Percentiles rank a stretch among this genome's conserved stretches.
phyloP scores from a whole-genome alignment of 2,113 vertebrate genomes.

The Ailuropoda melanoleuca region DNA sequence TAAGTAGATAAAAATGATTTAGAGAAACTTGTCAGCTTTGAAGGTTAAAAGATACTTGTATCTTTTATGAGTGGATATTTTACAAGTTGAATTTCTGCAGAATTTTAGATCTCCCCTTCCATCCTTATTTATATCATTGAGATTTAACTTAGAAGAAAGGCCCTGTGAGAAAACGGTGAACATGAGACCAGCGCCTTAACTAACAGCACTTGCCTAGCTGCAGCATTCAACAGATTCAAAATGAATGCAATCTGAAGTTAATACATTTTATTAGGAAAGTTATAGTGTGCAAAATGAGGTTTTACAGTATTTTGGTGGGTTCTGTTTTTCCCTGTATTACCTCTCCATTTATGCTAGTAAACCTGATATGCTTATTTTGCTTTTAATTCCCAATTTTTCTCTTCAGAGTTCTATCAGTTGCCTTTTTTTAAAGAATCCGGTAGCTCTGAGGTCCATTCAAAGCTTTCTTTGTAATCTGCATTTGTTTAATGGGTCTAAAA shows the following conservation, averaged over 20 bases:
- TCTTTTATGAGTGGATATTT: background rate
- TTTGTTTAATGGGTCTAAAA: slow-evolving; percentile 20
- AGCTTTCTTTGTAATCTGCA: background rate
- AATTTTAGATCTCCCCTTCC: background rate
- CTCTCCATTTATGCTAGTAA: background rate
- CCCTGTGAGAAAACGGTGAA: background rate
- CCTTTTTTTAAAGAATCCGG: background rate
- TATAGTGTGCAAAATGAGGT: background rate
- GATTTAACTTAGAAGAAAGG: slow-evolving; percentile 15
- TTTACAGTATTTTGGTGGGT: slow-evolving; percentile 22
- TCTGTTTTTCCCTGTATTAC: background rate
- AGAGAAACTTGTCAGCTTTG: background rate
- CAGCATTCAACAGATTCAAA: background rate
- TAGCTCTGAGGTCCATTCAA: background rate
- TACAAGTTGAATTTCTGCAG: slow-evolving; percentile 34
- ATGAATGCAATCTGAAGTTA: slow-evolving; percentile 33
- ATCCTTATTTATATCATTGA: background rate
- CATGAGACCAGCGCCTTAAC: background rate
- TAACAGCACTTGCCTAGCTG: background rate
- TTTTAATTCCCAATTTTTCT: slow-evolving; percentile 8
- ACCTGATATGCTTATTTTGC: background rate
- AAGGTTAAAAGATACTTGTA: slow-evolving; percentile 18
- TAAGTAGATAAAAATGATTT: slow-evolving; percentile 43
- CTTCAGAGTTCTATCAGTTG: background rate
- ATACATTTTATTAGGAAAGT: slow-evolving; percentile 32